Percentiles rank a stretch among this genome's conserved stretches.
phyloP scores from a whole-genome alignment of 2,888 invertebrate species.

The Cyaniris semiargus region DNA sequence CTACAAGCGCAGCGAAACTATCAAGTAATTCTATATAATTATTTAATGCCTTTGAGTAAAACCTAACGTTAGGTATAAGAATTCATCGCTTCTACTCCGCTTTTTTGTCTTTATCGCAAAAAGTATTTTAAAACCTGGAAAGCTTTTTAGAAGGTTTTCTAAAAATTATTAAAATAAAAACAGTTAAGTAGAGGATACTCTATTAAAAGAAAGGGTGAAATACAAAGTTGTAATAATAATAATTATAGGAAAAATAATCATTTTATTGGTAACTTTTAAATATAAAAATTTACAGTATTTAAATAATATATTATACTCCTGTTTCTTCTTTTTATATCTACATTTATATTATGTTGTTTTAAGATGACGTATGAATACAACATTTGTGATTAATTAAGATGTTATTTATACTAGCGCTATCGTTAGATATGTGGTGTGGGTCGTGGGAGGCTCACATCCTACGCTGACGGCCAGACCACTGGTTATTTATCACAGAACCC shows the following conservation, averaged over 20 bases:
- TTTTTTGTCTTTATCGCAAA: neutral
- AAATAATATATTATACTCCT: too few relatives aligned
- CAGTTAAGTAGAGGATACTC: too few relatives aligned
- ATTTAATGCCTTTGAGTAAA: neutral
- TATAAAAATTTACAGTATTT: too few relatives aligned
- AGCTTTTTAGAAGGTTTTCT: too few relatives aligned
- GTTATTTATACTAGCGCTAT: neutral
- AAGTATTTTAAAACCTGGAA: neutral
- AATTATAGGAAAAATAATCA: too few relatives aligned
- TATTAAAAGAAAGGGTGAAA: too few relatives aligned
- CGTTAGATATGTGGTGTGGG: neutral
- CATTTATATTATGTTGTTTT: too few relatives aligned
- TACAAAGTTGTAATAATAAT: too few relatives aligned
- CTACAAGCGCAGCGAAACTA: conserved; percentile 4
- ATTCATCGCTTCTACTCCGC: neutral
- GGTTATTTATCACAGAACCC: neutral
- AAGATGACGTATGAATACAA: neutral
- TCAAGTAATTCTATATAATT: conserved; percentile 9
- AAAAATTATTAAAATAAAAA: too few relatives aligned
- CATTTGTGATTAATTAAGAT: neutral
- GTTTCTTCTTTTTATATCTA: too few relatives aligned
- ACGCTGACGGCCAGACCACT: neutral
- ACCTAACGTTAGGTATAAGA: neutral
- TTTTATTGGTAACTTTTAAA: too few relatives aligned
- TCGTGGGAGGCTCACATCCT: neutral